Evolutionary conservation across 2,888 invertebrate species (phyloP), one percentile per base, ranked within the genome.

Genomic region (Ormyrus labotus): DNA sequence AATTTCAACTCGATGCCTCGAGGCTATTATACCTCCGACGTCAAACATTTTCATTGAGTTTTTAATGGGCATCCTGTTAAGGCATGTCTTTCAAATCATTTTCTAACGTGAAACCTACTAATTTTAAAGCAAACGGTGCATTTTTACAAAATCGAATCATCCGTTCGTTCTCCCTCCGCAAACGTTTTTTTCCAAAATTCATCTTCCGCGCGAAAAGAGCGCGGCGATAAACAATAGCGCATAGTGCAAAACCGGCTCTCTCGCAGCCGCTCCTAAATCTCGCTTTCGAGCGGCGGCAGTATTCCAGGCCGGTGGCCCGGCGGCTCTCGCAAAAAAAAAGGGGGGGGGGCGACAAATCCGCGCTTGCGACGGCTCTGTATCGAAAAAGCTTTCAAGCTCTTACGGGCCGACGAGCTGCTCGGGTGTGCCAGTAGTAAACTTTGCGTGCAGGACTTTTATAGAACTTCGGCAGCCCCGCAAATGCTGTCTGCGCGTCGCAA

Each of bases 381-480:
- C 57, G 53, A 53, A 63, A 74, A 63, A 74, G 79, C 73, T 78
- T 72, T 78, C 51, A 57, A 57, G 11, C 68, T 72, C n/a, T 65
- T 61, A 72, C 72, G 68, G 73, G 61, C 13, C 58, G 50, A 34
- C 13, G 34, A 34, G 34, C 3, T 3, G 34, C 34, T 34, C 34
- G 47, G 58, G 6, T 45, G 47, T 51, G 47, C 13, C 11, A 76
- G 51, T 63, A 53, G 72, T 78, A 78, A 72, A 72, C 67, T 61
- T 68, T 53, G 8, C 57, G 6, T n/a, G 5, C 4, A 53, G 19
- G 57, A 51, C 71, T 80, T 71, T 65, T 64, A 55, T 69, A 64
- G 11, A 79, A 73, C 78, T 78, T 78, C 68, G 68, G 73, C 53
- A 78, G 55, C 57, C 73, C 58, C 34, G 34, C 73, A 67, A 71